phyloP scores from a whole-genome alignment of 2,888 invertebrate genomes.

The Drosophila koepferae region DNA sequence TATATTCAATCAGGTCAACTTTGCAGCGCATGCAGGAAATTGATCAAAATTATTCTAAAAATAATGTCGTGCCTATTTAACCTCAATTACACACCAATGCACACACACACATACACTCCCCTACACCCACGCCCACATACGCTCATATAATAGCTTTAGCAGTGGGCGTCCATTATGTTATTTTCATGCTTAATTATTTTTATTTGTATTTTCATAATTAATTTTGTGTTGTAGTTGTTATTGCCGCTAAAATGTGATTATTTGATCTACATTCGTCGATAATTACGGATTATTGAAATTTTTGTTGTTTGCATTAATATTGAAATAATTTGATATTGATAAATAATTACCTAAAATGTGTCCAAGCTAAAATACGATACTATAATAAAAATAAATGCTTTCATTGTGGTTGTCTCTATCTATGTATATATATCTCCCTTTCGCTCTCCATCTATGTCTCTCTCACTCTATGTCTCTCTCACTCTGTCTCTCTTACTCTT shows the following conservation, averaged over 20 bases:
- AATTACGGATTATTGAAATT: conserved; percentile 77
- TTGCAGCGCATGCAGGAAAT: conserved; percentile 27
- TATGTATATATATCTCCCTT: conserved; percentile 7
- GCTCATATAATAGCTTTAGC: neutral
- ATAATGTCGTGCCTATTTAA: conserved; percentile 48
- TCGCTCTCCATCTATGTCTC: neutral
- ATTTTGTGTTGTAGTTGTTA: conserved; percentile 53
- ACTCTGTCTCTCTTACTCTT: neutral
- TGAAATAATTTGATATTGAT: conserved; percentile 73
- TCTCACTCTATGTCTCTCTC: neutral
- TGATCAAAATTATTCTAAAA: conserved; percentile 35
- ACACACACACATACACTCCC: conserved; percentile 5
- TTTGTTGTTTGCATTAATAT: conserved; percentile 77
- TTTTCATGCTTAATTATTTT: conserved; percentile 65
- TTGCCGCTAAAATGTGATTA: conserved; percentile 67
- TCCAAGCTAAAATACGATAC: conserved; percentile 28
- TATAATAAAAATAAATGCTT: conserved; percentile 54
- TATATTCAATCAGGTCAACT: conserved; percentile 18
- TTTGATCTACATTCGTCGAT: conserved; percentile 75
- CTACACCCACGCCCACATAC: neutral
- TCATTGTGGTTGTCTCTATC: conserved; percentile 26
- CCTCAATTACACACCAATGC: conserved; percentile 45
- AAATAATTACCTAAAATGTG: conserved; percentile 65
- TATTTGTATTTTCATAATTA: conserved; percentile 73
- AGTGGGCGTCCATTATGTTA: conserved; percentile 41